Percentiles rank a stretch among this genome's conserved stretches.
Evolutionary conservation across 1,140 invertebrate species (phyloP).

Genomic region (Diabrotica undecimpunctata): DNA sequence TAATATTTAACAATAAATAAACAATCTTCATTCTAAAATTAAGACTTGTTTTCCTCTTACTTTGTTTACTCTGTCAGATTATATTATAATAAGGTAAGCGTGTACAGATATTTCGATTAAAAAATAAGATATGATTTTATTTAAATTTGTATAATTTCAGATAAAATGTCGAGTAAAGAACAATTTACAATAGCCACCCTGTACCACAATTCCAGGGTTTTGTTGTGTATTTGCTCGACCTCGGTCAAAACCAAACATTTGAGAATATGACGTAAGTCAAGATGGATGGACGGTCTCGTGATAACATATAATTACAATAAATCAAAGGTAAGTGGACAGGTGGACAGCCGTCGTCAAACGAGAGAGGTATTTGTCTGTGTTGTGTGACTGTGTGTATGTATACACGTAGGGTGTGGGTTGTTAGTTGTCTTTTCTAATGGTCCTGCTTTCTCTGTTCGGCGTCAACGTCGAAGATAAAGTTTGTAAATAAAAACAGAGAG

Average conservation of each 20-base stretch:
- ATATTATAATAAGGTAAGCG: too few species aligned
- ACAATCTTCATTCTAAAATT: too few species aligned
- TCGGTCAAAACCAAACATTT: slow-evolving; percentile 13
- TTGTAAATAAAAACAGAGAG: too few species aligned
- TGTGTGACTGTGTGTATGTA: background rate
- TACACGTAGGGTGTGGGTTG: slow-evolving; percentile 8
- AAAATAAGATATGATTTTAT: too few species aligned
- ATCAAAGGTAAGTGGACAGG: slow-evolving; percentile 44
- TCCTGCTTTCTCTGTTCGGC: background rate
- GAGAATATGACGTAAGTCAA: slow-evolving; percentile 21
- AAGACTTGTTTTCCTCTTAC: too few species aligned
- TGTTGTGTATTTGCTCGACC: slow-evolving; percentile 14
- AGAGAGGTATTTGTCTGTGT: background rate
- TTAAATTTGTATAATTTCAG: too few species aligned
- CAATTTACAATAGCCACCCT: background rate
- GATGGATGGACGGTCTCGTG: slow-evolving; percentile 36
- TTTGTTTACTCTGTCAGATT: too few species aligned
- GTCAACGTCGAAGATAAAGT: too few species aligned
- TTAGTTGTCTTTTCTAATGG: slow-evolving; percentile 1
- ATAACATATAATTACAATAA: slow-evolving; percentile 45
- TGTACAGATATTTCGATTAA: too few species aligned
- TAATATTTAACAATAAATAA: too few species aligned
- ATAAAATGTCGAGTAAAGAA: too few species aligned
- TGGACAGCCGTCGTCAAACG: slow-evolving; percentile 34
- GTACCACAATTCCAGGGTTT: background rate